Evolutionary conservation across 2,113 vertebrate genomes (phyloP).

Genomic region (Lanius collurio): DNA sequence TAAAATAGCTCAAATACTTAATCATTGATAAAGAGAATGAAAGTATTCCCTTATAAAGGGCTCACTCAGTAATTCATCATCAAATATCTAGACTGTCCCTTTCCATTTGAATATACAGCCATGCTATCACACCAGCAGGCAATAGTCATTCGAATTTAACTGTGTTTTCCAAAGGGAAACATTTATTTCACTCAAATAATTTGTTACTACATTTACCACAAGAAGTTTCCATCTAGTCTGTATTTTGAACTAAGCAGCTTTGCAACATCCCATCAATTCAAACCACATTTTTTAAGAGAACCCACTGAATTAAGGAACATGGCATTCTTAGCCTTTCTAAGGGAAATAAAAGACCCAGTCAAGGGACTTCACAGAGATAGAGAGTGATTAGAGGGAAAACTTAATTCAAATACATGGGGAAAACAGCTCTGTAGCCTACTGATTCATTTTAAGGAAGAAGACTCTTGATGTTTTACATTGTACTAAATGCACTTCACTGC

Average conservation of each 20-base stretch:
- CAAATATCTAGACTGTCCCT: background rate
- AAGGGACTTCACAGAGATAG: background rate
- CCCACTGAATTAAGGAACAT: background rate
- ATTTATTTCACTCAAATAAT: slow-evolving; percentile 1
- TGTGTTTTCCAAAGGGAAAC: slow-evolving; percentile 6
- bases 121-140: background rate
- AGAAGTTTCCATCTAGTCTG: background rate
- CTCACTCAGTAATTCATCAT: background rate
- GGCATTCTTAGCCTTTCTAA: background rate
- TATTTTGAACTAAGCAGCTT: slow-evolving; percentile 28
- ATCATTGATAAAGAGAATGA: background rate
- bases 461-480: background rate
- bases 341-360: background rate
- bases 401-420: background rate
- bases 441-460: background rate
- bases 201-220: slow-evolving; percentile 7
- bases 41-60: background rate
- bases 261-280: slow-evolving; percentile 14
- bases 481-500: background rate
- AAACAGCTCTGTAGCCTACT: background rate
- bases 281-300: slow-evolving; percentile 4
- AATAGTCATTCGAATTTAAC: background rate
- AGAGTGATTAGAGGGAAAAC: slow-evolving; percentile 4
- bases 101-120: background rate
- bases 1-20: background rate